Conservation (phyloP, 2,888 invertebrate species). For the Salpingus planirostris region DNA sequence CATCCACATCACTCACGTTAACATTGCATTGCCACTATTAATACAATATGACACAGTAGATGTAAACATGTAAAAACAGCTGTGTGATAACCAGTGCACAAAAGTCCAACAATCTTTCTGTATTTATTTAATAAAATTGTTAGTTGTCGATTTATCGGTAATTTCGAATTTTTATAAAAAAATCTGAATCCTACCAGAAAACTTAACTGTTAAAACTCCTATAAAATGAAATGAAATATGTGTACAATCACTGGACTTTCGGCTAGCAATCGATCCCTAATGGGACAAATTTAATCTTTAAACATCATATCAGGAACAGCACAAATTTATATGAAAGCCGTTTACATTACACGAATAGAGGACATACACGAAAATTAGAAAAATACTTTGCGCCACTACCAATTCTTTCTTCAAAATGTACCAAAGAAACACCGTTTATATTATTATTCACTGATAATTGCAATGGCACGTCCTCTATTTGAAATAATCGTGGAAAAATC, state of each 20-base stretch:
- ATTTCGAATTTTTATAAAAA: no score
- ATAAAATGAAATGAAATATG: no score
- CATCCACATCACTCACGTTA: constrained; percentile 22
- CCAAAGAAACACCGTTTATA: no score
- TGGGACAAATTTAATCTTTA: background rate
- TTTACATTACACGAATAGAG: constrained; percentile 14
- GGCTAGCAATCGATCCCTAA: constrained; percentile 1
- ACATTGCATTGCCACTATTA: constrained; percentile 37
- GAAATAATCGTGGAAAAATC: constrained; percentile 2
- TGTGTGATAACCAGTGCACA: constrained; percentile 4
- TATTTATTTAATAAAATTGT: no score
- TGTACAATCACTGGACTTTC: constrained; percentile 5
- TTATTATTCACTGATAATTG: no score
- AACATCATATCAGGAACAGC: constrained; percentile 11
- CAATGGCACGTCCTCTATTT: constrained; percentile 8
- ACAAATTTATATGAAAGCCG: constrained; percentile 15
- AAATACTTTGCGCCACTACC: no score
- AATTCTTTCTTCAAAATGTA: no score
- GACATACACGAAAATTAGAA: constrained; percentile 9
- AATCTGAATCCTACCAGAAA: no score
- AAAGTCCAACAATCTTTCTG: constrained; percentile 4
- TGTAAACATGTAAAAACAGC: constrained; percentile 16
- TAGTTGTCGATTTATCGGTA: no score
- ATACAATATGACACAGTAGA: constrained; percentile 14
- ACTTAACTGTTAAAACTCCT: no score